These are phyloP conservation scores for Tauraco erythrolophus DNA, from an alignment of 2,113 vertebrate genomes.

Conservation along the genomic window DNA sequence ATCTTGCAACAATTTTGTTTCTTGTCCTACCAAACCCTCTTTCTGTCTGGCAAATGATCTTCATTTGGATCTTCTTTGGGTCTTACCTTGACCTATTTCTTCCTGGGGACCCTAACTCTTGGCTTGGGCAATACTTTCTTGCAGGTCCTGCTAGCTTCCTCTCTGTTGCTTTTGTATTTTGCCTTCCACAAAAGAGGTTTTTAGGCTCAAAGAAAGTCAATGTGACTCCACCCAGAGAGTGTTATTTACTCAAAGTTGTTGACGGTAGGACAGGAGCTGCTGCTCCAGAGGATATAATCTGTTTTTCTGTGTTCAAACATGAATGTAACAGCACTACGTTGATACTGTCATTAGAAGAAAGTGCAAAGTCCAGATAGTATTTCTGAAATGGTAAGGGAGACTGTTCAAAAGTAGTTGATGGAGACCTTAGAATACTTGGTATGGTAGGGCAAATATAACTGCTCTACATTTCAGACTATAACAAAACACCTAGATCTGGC, in stretches of 20 bases:
- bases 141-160: neutral
- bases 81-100: neutral
- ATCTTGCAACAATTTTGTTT: neutral
- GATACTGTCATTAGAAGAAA: neutral
- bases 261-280: neutral
- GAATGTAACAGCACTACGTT: neutral
- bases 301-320: neutral
- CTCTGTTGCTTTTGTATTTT: neutral
- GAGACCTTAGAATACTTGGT: neutral
- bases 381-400: neutral
- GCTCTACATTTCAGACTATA: neutral
- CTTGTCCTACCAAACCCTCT: neutral
- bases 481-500: neutral
- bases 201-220: neutral
- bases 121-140: accelerated
- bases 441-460: neutral
- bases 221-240: neutral
- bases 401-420: neutral
- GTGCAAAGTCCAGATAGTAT: neutral
- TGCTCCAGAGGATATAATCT: neutral
- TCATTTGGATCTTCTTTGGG: neutral
- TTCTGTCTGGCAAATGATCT: neutral
- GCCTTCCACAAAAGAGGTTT: neutral
- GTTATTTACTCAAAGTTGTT: neutral
- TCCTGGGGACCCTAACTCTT: neutral